These are phyloP conservation scores for Onthophagus taurus DNA, from an alignment of 1,140 invertebrate species.

Conservation along the genomic window DNA sequence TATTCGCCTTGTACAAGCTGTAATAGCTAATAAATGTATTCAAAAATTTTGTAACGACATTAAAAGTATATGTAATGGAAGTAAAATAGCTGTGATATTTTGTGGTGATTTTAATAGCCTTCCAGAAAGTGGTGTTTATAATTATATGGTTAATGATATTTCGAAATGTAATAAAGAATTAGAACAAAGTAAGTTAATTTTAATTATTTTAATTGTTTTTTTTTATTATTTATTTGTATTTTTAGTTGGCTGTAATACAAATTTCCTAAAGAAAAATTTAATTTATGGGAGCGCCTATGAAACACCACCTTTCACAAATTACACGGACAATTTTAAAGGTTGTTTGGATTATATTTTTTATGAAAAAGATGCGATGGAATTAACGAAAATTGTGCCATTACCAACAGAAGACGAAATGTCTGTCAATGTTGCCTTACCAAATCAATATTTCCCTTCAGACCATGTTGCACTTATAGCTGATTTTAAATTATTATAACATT, in stretches of 20 bases:
- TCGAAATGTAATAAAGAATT: constrained; percentile 17
- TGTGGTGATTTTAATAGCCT: constrained; percentile 84
- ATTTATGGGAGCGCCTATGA: constrained; percentile 62
- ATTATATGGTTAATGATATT: constrained; percentile 57
- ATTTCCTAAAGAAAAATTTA: constrained; percentile 43
- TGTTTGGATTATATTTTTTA: constrained; percentile 93
- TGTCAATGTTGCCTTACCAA: constrained; percentile 67
- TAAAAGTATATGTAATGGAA: too few species aligned
- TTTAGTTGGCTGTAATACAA: constrained; percentile 5
- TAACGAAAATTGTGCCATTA: constrained; percentile 65
- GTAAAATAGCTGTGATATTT: constrained; percentile 53
- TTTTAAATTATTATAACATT: constrained; percentile 37
- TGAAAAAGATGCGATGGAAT: constrained; percentile 51
- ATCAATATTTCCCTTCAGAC: constrained; percentile 81
- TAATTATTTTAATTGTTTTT: constrained; percentile 13
- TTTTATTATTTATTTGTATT: constrained; percentile 11
- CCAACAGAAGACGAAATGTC: constrained; percentile 66
- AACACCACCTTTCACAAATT: constrained; percentile 77
- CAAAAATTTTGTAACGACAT: too few species aligned
- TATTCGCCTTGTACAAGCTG: constrained; percentile 71
- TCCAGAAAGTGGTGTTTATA: constrained; percentile 69
- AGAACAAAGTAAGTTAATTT: constrained; percentile 22
- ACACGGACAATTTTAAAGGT: constrained; percentile 67
- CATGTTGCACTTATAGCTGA: constrained; percentile 82
- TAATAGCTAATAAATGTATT: constrained; percentile 50